Base-by-base conservation (phyloP, 1,140 invertebrate species). In the Zaprionus camerounensis region DNA sequence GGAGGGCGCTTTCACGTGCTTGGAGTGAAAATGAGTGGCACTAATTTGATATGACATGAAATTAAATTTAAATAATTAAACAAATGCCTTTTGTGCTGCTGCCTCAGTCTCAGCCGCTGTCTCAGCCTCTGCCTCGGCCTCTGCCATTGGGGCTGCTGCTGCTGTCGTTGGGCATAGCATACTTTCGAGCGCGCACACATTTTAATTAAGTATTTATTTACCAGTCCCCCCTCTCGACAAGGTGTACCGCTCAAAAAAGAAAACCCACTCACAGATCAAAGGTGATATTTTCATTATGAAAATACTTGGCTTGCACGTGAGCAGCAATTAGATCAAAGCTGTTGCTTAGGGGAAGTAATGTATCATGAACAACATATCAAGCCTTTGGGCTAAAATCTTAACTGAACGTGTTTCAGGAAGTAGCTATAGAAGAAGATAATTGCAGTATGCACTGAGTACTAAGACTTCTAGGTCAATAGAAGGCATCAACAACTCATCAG, bases 31-130 rank as follows among this genome's bases (percentile, higher is more conserved):
- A 90, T 82, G 81, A 85, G 76, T 90, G 81, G 85, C 75, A 90
- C 85, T 88, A 85, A 88, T 88, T 90, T 90, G 78, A 90, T 71
- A 84, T 76, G 85, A 84, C 85, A 85, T 71, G 78, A 82, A 88
- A 90, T 88, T 88, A 85, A 88, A 88, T 90, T 90, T 88, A 82
- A 88, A 88, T 88, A 91, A 88, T 90, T 88, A 88, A 86, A 88
- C 77, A 63, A 68, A 75, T 86, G 80, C 73, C 67, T 72, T 80
- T 80, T 80, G 77, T 82, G 66, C 20, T 59, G 59, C 51, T 59
- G 28, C 57, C 26, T 46, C 53, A 11, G 24, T 31, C 36, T 34
- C n/a, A 17, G 22, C 26, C 28, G 22, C 15, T 9, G n/a, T 24
- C 17, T 7, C 36, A 7, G 28, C 26, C 28, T 31, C 15, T 5